Evolutionary conservation across 2,797 vertebrate species (phyloP).

Genomic region (Pseudochirops corinnae): DNA sequence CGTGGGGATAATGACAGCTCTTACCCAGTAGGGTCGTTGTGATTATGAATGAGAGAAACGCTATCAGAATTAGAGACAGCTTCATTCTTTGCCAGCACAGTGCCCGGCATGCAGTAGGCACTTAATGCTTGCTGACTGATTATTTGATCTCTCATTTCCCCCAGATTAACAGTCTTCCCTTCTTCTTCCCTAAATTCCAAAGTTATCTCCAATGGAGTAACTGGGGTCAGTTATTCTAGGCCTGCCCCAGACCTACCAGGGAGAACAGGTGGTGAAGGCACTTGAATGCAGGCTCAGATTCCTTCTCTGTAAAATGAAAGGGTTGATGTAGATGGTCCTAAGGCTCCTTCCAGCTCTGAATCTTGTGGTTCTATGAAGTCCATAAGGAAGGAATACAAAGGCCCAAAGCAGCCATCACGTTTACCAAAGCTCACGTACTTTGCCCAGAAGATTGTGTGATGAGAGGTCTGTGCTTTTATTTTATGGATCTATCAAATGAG

Average conservation of each 20-base stretch:
- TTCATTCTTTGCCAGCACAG: not conserved
- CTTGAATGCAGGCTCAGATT: not conserved
- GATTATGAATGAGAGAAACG: not conserved
- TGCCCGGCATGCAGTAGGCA: not conserved
- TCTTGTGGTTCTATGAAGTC: not conserved
- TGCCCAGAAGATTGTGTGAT: not conserved
- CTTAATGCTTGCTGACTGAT: not conserved
- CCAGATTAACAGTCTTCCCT: not conserved
- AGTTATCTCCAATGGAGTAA: not conserved
- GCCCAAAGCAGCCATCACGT: not conserved
- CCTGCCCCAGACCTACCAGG: not conserved
- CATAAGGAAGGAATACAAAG: not conserved
- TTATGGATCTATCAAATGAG: not conserved
- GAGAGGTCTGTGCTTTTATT: not conserved
- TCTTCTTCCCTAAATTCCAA: not conserved
- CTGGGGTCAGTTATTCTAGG: not conserved
- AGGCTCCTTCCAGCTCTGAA: not conserved
- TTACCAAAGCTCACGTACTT: not conserved
- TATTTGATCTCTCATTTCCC: not conserved
- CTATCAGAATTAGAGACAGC: not conserved
- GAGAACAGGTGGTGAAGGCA: not conserved
- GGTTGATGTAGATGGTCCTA: not conserved
- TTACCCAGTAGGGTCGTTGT: not conserved
- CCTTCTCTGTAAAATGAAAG: not conserved
- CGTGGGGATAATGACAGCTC: not conserved